These are phyloP conservation scores for Zoanthus gigantus DNA, from an alignment of 92 coral and sea anemone genomes.

Conservation along the genomic window DNA sequence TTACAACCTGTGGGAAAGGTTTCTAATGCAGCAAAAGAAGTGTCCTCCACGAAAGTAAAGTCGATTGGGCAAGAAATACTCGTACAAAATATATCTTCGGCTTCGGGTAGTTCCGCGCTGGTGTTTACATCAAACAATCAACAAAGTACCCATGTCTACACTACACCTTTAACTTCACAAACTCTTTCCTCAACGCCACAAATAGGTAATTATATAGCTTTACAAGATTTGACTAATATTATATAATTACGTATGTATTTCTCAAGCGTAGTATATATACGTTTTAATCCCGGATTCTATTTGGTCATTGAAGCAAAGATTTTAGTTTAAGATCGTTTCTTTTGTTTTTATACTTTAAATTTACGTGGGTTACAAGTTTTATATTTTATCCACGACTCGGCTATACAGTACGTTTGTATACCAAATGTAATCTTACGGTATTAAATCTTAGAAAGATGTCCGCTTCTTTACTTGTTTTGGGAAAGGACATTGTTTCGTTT, in stretches of 20 bases:
- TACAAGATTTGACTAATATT: not conserved
- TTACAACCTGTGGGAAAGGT: constrained; percentile 15
- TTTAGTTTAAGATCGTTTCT: not conserved
- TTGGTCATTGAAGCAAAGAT: not conserved
- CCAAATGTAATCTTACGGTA: not conserved
- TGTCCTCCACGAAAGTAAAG: constrained; percentile 14
- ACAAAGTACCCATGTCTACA: constrained; percentile 20
- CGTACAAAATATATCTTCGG: constrained; percentile 1
- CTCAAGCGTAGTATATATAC: not conserved
- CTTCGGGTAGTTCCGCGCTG: constrained; percentile 24
- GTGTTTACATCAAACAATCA: constrained; percentile 45
- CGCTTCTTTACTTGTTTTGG: not conserved
- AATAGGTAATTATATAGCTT: constrained; percentile 20
- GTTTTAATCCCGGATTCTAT: not conserved
- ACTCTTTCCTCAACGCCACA: constrained; percentile 36
- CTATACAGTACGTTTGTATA: not conserved
- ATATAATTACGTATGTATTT: not conserved
- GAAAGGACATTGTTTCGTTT: no score
- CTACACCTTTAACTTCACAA: constrained; percentile 38
- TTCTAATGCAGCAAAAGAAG: constrained; percentile 23
- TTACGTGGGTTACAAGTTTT: not conserved
- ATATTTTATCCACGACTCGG: not conserved
- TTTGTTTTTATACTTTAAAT: not conserved
- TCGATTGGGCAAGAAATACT: constrained; percentile 1
- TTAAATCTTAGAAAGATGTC: not conserved